Base-by-base conservation (phyloP, 2,797 vertebrate species). In the Sebastes diploproa region DNA sequence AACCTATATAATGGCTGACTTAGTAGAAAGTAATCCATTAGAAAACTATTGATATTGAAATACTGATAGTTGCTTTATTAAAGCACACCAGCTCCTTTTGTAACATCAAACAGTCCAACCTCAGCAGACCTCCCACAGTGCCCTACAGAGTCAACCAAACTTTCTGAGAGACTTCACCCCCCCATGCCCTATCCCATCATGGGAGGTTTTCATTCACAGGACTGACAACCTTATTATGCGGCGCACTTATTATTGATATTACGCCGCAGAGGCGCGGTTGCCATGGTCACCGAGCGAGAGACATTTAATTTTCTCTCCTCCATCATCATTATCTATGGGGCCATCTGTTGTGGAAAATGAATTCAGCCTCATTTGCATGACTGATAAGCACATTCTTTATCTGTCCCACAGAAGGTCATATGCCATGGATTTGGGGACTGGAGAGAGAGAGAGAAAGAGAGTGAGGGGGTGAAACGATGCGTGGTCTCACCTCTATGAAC, bases 301-400 rank as follows among this genome's bases (percentile, higher is more conserved):
- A 99, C 98, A 98, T 99, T 98, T 98, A 98, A 99, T 99, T 99
- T 99, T 99, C 98, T 98, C 97, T 99, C 98, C 97, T 98, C 98
- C 97, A 99, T 99, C 98, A 99, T 99, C 98, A 99, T 99, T 99
- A 99, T 99, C 98, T 99, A 98, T 98, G 98, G 97, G 98, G 98
- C 98, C 98, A 99, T 99, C 98, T 99, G 98, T 98, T 99, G 98
- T 99, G 98, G 97, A 99, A 99, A 99, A 99, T 99, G 98, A 99
- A 99, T 99, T 99, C 98, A 98, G 97, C 96, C 97, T 99, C 97
- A 99, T 99, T 99, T 99, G 98, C 98, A 99, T 99, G 98, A 98
- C 98, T 99, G 98, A 99, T 99, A 99, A 99, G 98, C 97, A 97
- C 97, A 97, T 99, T 99, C 97, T 99, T 98, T 98, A 98, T 99